Evolutionary conservation across 1,140 invertebrate genomes (phyloP).

Genomic region (Orchesella cincta): DNA sequence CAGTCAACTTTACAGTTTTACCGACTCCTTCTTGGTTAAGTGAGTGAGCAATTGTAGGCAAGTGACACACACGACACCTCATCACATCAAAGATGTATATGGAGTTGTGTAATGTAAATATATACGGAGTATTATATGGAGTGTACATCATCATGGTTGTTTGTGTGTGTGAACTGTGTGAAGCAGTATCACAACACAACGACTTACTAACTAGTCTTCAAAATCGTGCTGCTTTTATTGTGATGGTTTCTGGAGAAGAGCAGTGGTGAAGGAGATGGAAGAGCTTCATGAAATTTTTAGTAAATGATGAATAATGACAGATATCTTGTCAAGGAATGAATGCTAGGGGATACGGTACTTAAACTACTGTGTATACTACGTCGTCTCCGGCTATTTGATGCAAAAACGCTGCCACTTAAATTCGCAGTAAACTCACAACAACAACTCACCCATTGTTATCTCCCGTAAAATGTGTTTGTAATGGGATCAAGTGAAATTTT

Average conservation of each 20-base stretch:
- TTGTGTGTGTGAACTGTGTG: no score
- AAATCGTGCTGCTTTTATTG: background rate
- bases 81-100: slow-evolving; percentile 46
- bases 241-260: background rate
- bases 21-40: background rate
- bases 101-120: slow-evolving; percentile 46
- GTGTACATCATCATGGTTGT: background rate
- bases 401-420: background rate
- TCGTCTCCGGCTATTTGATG: background rate
- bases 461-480: no score
- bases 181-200: no score
- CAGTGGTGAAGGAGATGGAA: slow-evolving; percentile 6
- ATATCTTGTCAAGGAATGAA: slow-evolving; percentile 15
- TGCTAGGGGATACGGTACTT: background rate
- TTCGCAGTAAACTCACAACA: no score
- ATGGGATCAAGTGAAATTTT: no score
- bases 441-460: no score
- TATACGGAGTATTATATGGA: slow-evolving; percentile 1
- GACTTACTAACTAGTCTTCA: no score
- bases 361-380: no score
- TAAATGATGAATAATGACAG: slow-evolving; percentile 18
- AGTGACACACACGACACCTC: slow-evolving; percentile 12
- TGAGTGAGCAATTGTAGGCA: slow-evolving; percentile 22
- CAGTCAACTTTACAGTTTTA: slow-evolving; percentile 2
- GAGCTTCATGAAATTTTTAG: slow-evolving; percentile 11